These are phyloP conservation scores for Pica pica DNA, from an alignment of 2,113 vertebrate species.

Conservation along the genomic window DNA sequence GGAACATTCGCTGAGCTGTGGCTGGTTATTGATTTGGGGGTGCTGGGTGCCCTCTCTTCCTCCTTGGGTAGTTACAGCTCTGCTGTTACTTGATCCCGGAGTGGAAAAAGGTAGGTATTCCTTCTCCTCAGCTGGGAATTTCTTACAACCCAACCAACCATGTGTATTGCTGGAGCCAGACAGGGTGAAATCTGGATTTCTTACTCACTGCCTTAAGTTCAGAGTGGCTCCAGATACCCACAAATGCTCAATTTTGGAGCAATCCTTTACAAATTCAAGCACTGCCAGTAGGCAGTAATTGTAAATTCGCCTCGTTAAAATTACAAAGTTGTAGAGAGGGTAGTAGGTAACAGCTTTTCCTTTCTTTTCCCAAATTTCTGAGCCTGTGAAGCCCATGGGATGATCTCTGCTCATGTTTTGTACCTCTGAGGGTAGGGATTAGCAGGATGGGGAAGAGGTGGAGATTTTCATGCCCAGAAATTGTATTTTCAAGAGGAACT, in stretches of 20 bases:
- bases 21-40: not conserved
- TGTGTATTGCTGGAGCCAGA: not conserved
- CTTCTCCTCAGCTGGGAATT: not conserved
- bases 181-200: not conserved
- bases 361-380: not conserved
- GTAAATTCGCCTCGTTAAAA: not conserved
- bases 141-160: not conserved
- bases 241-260: not conserved
- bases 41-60: not conserved
- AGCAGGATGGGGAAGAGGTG: not conserved
- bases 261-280: not conserved
- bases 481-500: not conserved
- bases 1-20: not conserved
- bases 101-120: not conserved
- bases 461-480: not conserved
- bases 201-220: not conserved
- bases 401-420: not conserved
- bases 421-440: not conserved
- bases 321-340: not conserved
- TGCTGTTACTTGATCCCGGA: not conserved
- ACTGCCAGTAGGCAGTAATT: not conserved
- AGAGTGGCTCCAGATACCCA: not conserved
- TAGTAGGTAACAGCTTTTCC: not conserved
- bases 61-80: not conserved
- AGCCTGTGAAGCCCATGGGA: not conserved